Conservation (phyloP, 2,113 vertebrate species). For the Sisor rabdophorus region DNA sequence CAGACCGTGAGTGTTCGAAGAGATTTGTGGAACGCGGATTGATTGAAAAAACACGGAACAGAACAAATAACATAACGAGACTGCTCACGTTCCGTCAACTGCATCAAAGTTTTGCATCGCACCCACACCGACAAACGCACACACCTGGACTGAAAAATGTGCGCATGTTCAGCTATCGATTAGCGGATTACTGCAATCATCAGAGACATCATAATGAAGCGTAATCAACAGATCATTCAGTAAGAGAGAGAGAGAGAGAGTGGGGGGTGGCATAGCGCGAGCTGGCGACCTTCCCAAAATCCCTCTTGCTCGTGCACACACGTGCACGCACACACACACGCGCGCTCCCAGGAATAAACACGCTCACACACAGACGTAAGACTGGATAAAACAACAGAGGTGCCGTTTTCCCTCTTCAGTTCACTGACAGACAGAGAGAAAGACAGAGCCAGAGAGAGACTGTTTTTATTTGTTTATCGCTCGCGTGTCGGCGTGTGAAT, state of each 20-base stretch:
- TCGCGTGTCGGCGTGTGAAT: background rate
- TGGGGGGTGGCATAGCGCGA: conserved; percentile 61
- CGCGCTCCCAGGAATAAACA: conserved; percentile 43
- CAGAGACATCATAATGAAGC: conserved; percentile 70
- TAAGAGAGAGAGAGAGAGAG: conserved; percentile 46
- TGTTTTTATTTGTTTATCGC: conserved; percentile 61
- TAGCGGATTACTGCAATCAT: conserved; percentile 67
- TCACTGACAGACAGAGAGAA: conserved; percentile 42
- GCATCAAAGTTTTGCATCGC: conserved; percentile 29
- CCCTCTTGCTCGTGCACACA: conserved; percentile 43
- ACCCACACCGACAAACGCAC: background rate
- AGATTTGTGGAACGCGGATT: conserved; percentile 51
- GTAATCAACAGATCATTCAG: conserved; percentile 72
- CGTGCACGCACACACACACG: conserved; percentile 47
- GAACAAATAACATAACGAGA: background rate
- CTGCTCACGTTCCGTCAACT: conserved; percentile 1
- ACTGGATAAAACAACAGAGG: conserved; percentile 61
- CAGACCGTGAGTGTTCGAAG: conserved; percentile 64
- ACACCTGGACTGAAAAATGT: conserved; percentile 28
- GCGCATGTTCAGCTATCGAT: conserved; percentile 65
- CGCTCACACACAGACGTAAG: conserved; percentile 63
- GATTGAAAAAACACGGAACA: background rate
- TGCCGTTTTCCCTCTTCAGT: conserved; percentile 47
- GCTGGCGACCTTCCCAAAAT: conserved; percentile 61
- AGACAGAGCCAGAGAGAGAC: conserved; percentile 18